A percentile compares a stretch with the other conserved stretches of the same genome.
Evolutionary conservation across 2,113 vertebrate genomes (phyloP).

Genomic region (Peromyscus leucopus): DNA sequence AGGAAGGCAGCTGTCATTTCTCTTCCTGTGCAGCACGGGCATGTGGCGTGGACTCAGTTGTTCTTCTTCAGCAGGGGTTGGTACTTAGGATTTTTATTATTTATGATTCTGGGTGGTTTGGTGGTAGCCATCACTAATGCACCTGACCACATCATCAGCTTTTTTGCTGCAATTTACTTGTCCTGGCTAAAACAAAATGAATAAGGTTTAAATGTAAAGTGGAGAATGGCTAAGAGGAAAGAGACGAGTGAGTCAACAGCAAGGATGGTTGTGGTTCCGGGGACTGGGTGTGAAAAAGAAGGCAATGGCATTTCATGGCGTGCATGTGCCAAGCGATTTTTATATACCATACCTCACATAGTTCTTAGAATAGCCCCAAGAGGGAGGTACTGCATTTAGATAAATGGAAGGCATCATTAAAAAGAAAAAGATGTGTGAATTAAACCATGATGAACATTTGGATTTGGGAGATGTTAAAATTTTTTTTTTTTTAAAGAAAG

Average conservation of each 20-base stretch:
- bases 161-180: constrained; percentile 3
- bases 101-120: not conserved
- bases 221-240: not conserved
- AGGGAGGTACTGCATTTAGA: constrained; percentile 42
- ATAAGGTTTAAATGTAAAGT: constrained; percentile 19
- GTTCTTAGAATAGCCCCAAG: constrained; percentile 6
- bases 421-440: constrained; percentile 36
- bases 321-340: not conserved
- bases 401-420: constrained; percentile 38
- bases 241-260: not conserved
- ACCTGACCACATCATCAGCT: not conserved
- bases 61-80: not conserved
- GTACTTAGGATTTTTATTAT: not conserved
- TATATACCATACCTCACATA: not conserved
- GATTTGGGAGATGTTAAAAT: not conserved
- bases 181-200: constrained; percentile 5
- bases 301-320: not conserved
- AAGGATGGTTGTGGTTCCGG: not conserved
- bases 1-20: not conserved
- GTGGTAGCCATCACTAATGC: not conserved
- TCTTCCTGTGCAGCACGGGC: not conserved
- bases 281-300: not conserved
- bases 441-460: constrained; percentile 30
- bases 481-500: not conserved
- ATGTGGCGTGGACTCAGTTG: not conserved